Evolutionary conservation across 2,888 invertebrate genomes (phyloP), one percentile per base, ranked within the genome.

Genomic region (Melanotus villosus): DNA sequence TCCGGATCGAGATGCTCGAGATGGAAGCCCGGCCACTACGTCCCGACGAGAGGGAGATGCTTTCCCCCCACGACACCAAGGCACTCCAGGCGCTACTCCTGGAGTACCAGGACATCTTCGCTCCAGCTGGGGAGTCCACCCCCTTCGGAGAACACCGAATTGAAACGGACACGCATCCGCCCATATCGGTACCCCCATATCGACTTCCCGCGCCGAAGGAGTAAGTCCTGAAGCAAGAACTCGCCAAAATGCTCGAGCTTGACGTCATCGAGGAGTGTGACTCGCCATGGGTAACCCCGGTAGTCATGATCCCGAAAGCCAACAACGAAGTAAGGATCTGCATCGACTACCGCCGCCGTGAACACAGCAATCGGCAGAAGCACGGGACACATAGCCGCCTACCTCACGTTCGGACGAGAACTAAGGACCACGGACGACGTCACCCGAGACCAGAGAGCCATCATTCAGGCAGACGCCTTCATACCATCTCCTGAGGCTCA

Each of bases 331-430:
- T 52, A 2, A 18, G 30, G 7, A 41, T 64, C 5, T 38, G 54
- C 14, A 21, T 54, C 12, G 58, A 65, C 14, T 58, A 56, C 10
- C 41, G 41, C 14, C 1, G 16, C 1, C 41, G n/a, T 84, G 78
- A 85, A 84, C 43, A 78, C 81, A 0, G 76, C 78, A 0, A 36
- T 23, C 4, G 78, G 79, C 41, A 71, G 75, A 50, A 70, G 73
- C 5, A 83, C 83, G 1, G 78, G 79, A 0, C 74, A 70, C 30
- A 73, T 80, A 1, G 75, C 83, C 2, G 82, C 83, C 0, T 82
- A 75, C 34, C 47, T 83, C 1, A 83, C 79, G 9, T 77, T 77
- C 16, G 83, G 78, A 0, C 64, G 83, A 56, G 82, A 84, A 67
- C 45, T 84, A 0, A 67, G 83, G n/a, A 79, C 80, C 0, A 56